A percentile compares a stretch with the other conserved stretches of the same genome.
These are phyloP conservation scores for Melanotaenia trifasciata DNA, from an alignment of 2,797 vertebrate genomes.

Conservation along the genomic window DNA sequence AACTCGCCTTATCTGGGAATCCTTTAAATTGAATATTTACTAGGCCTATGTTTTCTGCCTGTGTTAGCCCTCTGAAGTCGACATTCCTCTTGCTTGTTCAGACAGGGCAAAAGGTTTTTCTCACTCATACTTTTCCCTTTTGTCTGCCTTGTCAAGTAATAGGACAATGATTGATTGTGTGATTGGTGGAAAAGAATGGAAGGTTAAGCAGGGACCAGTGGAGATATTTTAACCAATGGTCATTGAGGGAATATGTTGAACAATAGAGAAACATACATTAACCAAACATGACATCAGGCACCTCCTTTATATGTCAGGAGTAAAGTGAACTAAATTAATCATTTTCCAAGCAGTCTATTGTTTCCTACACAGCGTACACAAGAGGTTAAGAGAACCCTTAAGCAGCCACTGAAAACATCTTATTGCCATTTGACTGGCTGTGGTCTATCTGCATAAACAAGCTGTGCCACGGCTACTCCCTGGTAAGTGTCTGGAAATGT, in stretches of 20 bases:
- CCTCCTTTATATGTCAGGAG: constrained; percentile 63
- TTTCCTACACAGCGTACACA: constrained; percentile 63
- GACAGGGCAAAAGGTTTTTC: constrained; percentile 77
- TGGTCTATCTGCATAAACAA: constrained; percentile 79
- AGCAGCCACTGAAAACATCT: constrained; percentile 76
- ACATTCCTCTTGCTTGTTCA: constrained; percentile 76
- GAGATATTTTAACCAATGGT: constrained; percentile 64
- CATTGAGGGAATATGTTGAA: constrained; percentile 61
- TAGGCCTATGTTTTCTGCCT: constrained; percentile 84
- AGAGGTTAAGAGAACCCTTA: constrained; percentile 80
- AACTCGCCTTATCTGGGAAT: constrained; percentile 86
- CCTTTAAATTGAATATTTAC: constrained; percentile 91
- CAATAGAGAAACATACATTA: constrained; percentile 64
- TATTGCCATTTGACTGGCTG: constrained; percentile 74
- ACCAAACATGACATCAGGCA: constrained; percentile 62
- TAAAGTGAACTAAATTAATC: constrained; percentile 71
- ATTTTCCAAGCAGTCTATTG: constrained; percentile 65
- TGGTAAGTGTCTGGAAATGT: constrained; percentile 79
- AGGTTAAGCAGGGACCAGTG: constrained; percentile 70
- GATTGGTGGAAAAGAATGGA: constrained; percentile 78
- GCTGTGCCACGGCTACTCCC: constrained; percentile 74
- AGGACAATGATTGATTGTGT: constrained; percentile 82
- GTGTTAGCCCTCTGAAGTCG: constrained; percentile 78
- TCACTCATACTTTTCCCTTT: constrained; percentile 69
- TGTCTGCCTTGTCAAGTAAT: constrained; percentile 75